Conservation (phyloP, 2,888 invertebrate species). For the Polyommatus icarus region DNA sequence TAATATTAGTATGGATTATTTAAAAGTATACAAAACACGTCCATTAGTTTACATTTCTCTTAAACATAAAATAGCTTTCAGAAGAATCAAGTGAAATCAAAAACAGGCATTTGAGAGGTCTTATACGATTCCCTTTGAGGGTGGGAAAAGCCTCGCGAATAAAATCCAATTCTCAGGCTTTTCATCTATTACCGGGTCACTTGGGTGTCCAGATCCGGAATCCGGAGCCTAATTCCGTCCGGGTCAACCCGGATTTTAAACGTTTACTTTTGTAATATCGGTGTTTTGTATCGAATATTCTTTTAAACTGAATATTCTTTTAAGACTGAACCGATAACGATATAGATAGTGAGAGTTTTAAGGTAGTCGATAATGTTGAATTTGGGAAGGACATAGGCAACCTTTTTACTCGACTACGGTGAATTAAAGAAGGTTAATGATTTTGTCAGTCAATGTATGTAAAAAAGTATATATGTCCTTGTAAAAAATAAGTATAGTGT, state of each 20-base stretch:
- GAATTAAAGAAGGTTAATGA: too few relatives aligned
- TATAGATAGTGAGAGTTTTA: too few relatives aligned
- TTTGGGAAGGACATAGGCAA: too few relatives aligned
- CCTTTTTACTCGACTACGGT: too few relatives aligned
- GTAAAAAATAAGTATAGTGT: too few relatives aligned
- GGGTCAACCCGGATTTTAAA: neutral
- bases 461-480: too few relatives aligned
- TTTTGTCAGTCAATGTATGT: too few relatives aligned
- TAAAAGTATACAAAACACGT: neutral
- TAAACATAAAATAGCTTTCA: neutral
- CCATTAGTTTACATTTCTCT: neutral
- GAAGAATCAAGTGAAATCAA: neutral
- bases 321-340: too few relatives aligned
- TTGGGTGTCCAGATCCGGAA: slow-evolving; percentile 1
- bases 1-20: too few relatives aligned
- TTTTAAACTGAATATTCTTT: too few relatives aligned
- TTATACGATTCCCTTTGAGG: neutral
- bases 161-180: neutral
- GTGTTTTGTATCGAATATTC: neutral
- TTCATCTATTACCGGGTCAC: slow-evolving; percentile 8
- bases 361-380: too few relatives aligned
- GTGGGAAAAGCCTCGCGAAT: neutral
- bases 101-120: neutral
- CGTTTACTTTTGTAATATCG: neutral
- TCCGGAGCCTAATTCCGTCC: neutral